Base-by-base conservation (phyloP, 2,888 invertebrate species). In the Hirtodrosophila cameraria region DNA sequence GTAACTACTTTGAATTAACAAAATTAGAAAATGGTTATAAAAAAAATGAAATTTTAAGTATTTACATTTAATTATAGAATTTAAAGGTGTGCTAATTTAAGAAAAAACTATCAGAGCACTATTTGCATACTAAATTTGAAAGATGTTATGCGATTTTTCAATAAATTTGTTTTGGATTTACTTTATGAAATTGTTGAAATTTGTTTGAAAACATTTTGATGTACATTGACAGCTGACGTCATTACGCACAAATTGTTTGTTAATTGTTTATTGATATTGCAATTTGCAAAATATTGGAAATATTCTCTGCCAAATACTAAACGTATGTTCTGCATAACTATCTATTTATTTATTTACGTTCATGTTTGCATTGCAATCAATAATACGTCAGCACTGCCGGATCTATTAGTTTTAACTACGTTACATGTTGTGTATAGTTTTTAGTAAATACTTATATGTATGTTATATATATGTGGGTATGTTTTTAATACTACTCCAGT, bases 251-350 rank as follows among this genome's bases (percentile, higher is more conserved):
- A 52, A 53, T 50, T 58, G 52, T 65, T 57, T 55, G 6, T 71
- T 71, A 68, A 60, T 63, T 62, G 66, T 76, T 74, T 76, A 71
- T 77, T 68, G 77, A 64, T 76, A 59, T 73, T 69, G 57, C 61
- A 65, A 42, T 74, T 67, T 74, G 58, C 49, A 54, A 66, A 70
- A 73, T 67, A 53, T 45, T 69, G 57, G 46, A 83, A 63, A n/a
- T n/a, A n/a, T n/a, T 77, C 65, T 68, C 54, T 52, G 68, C 62
- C 30, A 42, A 54, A 59, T 46, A 45, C 31, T 42, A 23, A 45
- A 33, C 52, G 11, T 60, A 48, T 52, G 59, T 23, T 23, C 7
- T 7, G 6, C 58, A 60, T 65, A 69, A 70, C 53, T 77, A 52
- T 43, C 42, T 48, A 66, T 28, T 43, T 72, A 57, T 72, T 61